A percentile compares a stretch with the other conserved stretches of the same genome.
These are phyloP conservation scores for Drosophila mauritiana DNA, from an alignment of 1,140 invertebrate genomes.

Conservation along the genomic window DNA sequence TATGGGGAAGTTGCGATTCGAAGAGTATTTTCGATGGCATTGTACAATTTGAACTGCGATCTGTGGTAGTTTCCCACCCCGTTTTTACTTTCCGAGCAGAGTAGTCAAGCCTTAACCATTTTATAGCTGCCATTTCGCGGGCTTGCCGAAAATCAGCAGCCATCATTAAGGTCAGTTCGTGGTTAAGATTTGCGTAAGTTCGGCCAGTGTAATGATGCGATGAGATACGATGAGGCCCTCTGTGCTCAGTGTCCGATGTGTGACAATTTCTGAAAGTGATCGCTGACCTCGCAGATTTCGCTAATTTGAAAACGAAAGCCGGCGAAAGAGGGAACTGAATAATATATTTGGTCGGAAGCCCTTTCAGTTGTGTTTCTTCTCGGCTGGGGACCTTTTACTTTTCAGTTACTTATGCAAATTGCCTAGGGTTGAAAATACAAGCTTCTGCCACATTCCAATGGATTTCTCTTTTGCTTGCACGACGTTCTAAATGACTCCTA, in stretches of 20 bases:
- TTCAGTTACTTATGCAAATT: conserved; percentile 68
- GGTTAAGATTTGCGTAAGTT: conserved; percentile 59
- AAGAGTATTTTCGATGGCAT: conserved; percentile 11
- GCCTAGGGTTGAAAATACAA: conserved; percentile 20
- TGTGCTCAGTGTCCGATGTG: conserved; percentile 19
- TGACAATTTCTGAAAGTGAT: conserved; percentile 59
- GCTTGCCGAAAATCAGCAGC: conserved; percentile 71
- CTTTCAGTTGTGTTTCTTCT: conserved; percentile 27
- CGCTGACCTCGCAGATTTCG: conserved; percentile 51
- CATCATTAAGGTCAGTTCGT: conserved; percentile 76
- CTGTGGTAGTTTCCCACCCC: conserved; percentile 11
- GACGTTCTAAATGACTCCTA: conserved; percentile 51
- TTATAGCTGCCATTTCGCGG: conserved; percentile 68
- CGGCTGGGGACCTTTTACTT: conserved; percentile 51
- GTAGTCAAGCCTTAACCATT: conserved; percentile 22
- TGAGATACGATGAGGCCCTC: background rate
- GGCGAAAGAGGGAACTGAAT: conserved; percentile 9
- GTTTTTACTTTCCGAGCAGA: conserved; percentile 66
- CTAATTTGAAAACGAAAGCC: conserved; percentile 65
- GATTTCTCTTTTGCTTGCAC: conserved; percentile 58
- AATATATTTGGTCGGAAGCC: conserved; percentile 14
- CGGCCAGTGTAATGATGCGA: conserved; percentile 51
- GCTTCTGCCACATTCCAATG: conserved; percentile 12
- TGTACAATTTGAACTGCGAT: background rate
- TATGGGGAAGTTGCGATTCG: background rate